These are phyloP conservation scores for Erebia epiphron DNA, from an alignment of 2,888 invertebrate genomes.

Conservation along the genomic window DNA sequence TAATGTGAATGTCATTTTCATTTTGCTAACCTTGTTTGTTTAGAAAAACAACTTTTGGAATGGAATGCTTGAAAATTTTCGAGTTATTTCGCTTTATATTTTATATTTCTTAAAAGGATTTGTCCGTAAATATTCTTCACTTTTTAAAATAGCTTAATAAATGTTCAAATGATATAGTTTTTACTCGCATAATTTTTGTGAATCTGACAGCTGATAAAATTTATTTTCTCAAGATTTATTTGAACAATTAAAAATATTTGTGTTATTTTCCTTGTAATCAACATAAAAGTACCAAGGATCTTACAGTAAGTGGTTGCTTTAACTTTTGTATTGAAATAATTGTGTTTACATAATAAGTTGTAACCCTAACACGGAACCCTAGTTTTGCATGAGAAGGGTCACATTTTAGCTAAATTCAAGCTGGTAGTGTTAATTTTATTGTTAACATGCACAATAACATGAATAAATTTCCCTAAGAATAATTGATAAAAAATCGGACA, in stretches of 20 bases:
- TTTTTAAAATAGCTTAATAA: not conserved
- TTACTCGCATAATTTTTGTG: slow-evolving; percentile 48
- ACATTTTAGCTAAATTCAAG: not conserved
- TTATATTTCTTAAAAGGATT: not conserved
- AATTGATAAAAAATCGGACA: not conserved
- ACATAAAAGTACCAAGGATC: slow-evolving; percentile 13
- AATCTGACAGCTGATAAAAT: slow-evolving; percentile 50
- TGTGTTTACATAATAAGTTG: slow-evolving; percentile 64
- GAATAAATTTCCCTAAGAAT: not conserved
- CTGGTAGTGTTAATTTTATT: not conserved
- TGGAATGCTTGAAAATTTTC: not conserved
- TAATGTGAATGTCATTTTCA: slow-evolving; percentile 5
- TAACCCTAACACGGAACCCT: slow-evolving; percentile 9
- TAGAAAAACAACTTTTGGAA: slow-evolving; percentile 11
- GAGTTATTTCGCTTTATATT: not conserved
- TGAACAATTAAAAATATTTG: slow-evolving; percentile 16
- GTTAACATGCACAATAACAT: too few species aligned
- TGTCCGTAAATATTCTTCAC: not conserved
- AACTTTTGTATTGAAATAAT: slow-evolving; percentile 18
- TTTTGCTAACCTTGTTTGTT: slow-evolving; percentile 46
- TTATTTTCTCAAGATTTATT: slow-evolving; percentile 35
- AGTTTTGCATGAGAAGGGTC: not conserved
- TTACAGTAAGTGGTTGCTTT: slow-evolving; percentile 44
- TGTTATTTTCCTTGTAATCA: not conserved
- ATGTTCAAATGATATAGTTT: slow-evolving; percentile 1